A percentile compares a stretch with the other conserved stretches of the same genome.
phyloP scores from a whole-genome alignment of 2,888 invertebrate genomes.

The Chymomyza caudatula region DNA sequence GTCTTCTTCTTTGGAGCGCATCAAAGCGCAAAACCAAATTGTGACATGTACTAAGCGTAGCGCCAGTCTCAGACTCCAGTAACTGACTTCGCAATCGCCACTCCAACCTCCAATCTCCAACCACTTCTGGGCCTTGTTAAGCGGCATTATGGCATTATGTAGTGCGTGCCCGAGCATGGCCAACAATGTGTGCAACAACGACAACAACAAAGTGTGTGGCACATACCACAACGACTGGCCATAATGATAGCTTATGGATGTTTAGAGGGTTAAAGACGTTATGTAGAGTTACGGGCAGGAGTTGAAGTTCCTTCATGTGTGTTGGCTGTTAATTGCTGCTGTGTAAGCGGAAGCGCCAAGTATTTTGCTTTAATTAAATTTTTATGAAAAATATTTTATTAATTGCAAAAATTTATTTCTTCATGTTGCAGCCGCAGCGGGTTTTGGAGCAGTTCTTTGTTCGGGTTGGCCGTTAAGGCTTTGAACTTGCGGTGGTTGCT shows the following conservation, averaged over 20 bases:
- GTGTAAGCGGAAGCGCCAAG: neutral
- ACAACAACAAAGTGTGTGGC: neutral
- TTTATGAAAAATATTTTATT: neutral
- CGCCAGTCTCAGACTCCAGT: neutral
- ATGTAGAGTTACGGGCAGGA: neutral
- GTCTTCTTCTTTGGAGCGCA: conserved; percentile 51
- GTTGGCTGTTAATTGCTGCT: neutral
- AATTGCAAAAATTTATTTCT: neutral
- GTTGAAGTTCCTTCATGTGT: neutral
- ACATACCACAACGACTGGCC: neutral
- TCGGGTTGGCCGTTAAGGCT: neutral
- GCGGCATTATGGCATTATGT: no score
- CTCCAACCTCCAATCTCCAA: neutral
- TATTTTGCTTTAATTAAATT: neutral
- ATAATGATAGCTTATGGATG: neutral
- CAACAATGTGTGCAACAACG: neutral
- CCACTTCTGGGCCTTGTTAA: neutral
- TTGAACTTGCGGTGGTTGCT: neutral
- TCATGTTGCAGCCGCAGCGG: neutral
- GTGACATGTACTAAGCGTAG: conserved; percentile 51
- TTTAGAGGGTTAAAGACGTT: neutral
- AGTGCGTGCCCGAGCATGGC: neutral
- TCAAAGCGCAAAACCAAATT: conserved; percentile 50
- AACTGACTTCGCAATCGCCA: neutral
- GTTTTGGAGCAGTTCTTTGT: neutral